These are phyloP conservation scores for Casuarius casuarius DNA, from an alignment of 2,113 vertebrate species.

Conservation along the genomic window DNA sequence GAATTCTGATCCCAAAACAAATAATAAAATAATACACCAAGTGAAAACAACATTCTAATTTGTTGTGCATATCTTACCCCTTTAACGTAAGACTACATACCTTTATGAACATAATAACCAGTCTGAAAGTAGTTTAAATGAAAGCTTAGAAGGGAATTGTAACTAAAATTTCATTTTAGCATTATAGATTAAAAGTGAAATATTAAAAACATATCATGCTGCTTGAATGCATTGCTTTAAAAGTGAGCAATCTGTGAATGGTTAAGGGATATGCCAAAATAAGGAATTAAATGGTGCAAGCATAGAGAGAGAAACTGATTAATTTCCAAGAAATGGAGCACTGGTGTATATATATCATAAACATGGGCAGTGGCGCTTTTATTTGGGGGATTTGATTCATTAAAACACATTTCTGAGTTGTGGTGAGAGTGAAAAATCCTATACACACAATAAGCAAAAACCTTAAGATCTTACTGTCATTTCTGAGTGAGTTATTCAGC, in stretches of 20 bases:
- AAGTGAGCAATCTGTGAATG: background rate
- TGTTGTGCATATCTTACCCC: background rate
- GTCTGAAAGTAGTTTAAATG: background rate
- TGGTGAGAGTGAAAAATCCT: background rate
- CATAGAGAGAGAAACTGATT: background rate
- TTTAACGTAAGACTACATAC: background rate
- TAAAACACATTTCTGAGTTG: background rate
- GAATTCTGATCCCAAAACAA: background rate
- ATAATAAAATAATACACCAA: background rate
- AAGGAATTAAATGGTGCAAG: background rate
- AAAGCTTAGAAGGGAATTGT: background rate
- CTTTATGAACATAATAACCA: background rate
- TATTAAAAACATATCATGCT: background rate
- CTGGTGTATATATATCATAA: background rate
- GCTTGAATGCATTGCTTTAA: background rate
- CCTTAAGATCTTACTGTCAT: slow-evolving; percentile 83
- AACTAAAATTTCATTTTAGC: background rate
- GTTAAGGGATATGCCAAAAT: background rate
- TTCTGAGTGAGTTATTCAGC: slow-evolving; percentile 92
- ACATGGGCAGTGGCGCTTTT: background rate
- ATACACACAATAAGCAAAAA: background rate
- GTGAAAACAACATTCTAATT: background rate
- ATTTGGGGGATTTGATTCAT: background rate
- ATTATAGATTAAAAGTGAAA: background rate
- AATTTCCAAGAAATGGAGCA: background rate